Conservation (phyloP, 2,113 vertebrate species). For the Origma solitaria region DNA sequence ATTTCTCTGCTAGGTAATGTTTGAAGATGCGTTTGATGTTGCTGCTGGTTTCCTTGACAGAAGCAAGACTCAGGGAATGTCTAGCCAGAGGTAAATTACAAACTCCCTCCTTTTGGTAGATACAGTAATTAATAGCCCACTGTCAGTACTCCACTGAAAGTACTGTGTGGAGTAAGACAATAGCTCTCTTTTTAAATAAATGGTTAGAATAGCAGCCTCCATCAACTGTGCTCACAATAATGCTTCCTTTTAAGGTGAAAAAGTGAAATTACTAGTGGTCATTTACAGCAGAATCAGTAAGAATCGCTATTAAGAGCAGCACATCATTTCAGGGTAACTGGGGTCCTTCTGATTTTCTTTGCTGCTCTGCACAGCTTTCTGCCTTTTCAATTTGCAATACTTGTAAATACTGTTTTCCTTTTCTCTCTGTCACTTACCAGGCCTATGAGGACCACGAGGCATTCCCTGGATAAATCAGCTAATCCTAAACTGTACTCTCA, state of each 20-base stretch:
- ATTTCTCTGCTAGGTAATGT: constrained; percentile 72
- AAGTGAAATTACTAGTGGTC: neutral
- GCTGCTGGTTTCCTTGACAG: constrained; percentile 65
- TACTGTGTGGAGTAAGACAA: neutral
- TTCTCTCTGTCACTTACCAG: neutral
- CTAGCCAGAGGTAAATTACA: constrained; percentile 64
- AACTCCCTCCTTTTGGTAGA: neutral
- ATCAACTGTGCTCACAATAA: neutral
- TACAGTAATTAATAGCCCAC: neutral
- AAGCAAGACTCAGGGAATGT: constrained; percentile 20
- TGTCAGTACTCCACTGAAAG: neutral
- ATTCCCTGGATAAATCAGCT: neutral
- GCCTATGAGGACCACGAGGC: neutral
- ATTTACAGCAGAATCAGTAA: neutral
- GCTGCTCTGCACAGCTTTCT: neutral
- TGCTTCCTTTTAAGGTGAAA: neutral
- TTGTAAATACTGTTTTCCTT: neutral
- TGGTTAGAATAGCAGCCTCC: neutral
- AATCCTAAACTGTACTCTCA: neutral
- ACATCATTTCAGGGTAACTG: neutral
- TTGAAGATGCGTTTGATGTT: constrained; percentile 80
- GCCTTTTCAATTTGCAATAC: neutral
- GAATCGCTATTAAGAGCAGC: neutral
- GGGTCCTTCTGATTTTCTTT: neutral
- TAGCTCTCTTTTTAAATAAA: neutral